phyloP scores from a whole-genome alignment of 2,797 vertebrate species.

The Poliocrania exsul region DNA sequence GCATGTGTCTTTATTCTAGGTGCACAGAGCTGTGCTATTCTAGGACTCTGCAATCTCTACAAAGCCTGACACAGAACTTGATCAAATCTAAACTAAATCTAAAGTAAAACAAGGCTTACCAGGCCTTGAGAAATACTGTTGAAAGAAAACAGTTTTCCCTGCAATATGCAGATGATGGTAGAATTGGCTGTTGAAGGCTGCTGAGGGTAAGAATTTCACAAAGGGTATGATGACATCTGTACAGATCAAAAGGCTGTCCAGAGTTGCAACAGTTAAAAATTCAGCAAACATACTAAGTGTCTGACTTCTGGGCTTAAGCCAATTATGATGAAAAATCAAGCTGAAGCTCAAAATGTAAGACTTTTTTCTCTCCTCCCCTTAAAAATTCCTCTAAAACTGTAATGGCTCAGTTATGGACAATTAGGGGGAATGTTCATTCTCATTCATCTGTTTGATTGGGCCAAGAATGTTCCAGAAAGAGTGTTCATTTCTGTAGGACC shows the following conservation, averaged over 20 bases:
- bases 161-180: neutral
- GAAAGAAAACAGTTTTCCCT: constrained; percentile 18
- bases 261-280: constrained; percentile 52
- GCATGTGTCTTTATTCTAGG: neutral
- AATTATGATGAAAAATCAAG: constrained; percentile 17
- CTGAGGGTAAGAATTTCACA: constrained; percentile 37
- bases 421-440: neutral
- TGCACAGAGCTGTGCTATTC: neutral
- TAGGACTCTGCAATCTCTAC: neutral
- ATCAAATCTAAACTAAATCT: constrained; percentile 16
- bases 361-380: rapidly evolving
- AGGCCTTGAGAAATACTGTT: constrained; percentile 20
- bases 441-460: neutral
- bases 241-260: constrained; percentile 45
- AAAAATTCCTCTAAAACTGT: neutral
- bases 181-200: neutral
- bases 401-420: neutral
- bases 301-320: constrained; percentile 34
- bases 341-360: neutral
- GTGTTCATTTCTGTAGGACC: neutral
- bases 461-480: neutral
- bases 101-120: neutral
- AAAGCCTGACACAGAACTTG: neutral
- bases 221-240: constrained; percentile 11
- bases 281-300: constrained; percentile 34